Conservation (phyloP, 1,140 invertebrate species). For the Ceratosolen fusciceps region DNA sequence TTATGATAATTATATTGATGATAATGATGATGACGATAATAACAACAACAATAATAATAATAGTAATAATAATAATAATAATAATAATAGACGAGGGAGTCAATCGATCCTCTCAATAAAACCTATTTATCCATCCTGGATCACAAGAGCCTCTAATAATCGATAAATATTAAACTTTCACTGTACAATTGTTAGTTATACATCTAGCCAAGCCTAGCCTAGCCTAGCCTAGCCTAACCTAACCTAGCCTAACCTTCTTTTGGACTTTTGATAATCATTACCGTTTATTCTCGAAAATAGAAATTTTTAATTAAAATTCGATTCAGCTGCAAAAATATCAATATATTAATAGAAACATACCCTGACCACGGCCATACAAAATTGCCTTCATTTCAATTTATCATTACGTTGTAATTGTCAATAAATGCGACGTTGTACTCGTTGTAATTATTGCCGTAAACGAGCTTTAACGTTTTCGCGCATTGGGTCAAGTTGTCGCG, state of each 20-base stretch:
- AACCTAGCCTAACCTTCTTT: no score
- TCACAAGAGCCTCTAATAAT: not conserved
- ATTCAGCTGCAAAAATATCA: slow-evolving; percentile 7
- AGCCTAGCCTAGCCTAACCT: no score
- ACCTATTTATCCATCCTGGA: not conserved
- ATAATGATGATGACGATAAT: not conserved
- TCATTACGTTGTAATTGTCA: not conserved
- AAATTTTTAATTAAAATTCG: slow-evolving; percentile 33
- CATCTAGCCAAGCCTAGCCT: slow-evolving; percentile 12
- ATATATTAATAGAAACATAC: slow-evolving; percentile 14
- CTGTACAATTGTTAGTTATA: slow-evolving; percentile 5
- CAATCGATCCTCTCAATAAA: no score
- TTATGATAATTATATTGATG: not conserved
- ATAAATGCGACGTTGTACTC: not conserved
- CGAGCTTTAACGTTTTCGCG: not conserved
- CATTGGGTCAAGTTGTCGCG: not conserved
- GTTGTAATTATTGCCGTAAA: not conserved
- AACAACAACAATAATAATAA: no score
- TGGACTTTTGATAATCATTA: slow-evolving; percentile 2
- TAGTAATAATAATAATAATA: not conserved
- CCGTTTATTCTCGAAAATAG: slow-evolving; percentile 7
- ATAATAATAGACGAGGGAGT: no score
- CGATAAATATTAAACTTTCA: slow-evolving; percentile 33
- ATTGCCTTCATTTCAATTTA: not conserved
- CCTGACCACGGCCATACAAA: not conserved